Evolutionary conservation across 2,888 invertebrate species (phyloP), one percentile per base, ranked within the genome.

Genomic region (Clivina fossor): DNA sequence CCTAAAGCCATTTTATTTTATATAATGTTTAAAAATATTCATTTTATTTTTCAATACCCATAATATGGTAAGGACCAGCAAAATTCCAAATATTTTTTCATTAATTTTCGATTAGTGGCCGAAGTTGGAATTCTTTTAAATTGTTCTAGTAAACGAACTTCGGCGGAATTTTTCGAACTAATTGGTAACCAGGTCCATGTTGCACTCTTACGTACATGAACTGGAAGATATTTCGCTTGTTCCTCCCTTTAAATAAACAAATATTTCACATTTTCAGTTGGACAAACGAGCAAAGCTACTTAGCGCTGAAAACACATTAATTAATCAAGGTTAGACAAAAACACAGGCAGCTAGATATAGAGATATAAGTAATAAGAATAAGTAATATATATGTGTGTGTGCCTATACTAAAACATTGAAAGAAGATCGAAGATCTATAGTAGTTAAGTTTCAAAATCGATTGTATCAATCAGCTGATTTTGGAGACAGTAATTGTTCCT

Each of bases 61-160:
- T 93, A 95, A 72, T 88, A 91, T 43, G 89, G 93, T 62, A 95
- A 78, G 3, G 92, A 88, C 82, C 95, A 89, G 64, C 91, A 93
- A 69, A 93, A 90, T 65, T 93, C 88, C 61, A 96, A 78, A 76
- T 96, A 96, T 71, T 92, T 92, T 67, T 88, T 82, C 64, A 93
- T 85, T 57, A 95, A 79, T 69, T 92, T 92, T 56, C 88, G 77
- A 3, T 90, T 86, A 47, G 92, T 89, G 5, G 86, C 84, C 44
- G 88, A 86, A 48, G 84, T 85, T 24, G 92, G 90, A 60, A 93
- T 89, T 19, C 90, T 78, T 71, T 91, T 90, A 65, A 89, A 92
- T 69, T 93, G 92, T 67, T 93, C 93, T 66, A 93, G 76, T 37
- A 94, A 79, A 49, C 85, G 79, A 9, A 91, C 89, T 74, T 93